Evolutionary conservation across 2,797 vertebrate species (phyloP).

Genomic region (Coregonus ussuriensis): DNA sequence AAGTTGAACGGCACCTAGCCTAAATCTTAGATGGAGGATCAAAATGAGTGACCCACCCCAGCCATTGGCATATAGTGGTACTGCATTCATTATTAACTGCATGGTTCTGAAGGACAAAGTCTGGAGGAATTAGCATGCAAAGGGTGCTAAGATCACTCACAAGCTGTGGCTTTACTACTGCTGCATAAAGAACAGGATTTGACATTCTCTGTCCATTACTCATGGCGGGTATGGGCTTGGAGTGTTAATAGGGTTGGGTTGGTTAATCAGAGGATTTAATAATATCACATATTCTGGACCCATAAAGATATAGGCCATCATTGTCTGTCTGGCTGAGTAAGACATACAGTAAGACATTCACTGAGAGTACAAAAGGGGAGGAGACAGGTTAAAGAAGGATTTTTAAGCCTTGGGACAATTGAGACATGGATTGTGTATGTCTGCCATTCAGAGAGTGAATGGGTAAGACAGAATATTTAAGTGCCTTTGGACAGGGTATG

Average conservation of each 20-base stretch:
- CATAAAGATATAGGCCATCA: background rate
- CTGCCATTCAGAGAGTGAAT: too few species aligned
- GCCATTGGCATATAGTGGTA: constrained; percentile 62
- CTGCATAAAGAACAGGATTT: constrained; percentile 56
- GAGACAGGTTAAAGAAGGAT: too few species aligned
- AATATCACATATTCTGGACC: background rate
- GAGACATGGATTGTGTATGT: too few species aligned
- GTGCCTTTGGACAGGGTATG: too few species aligned
- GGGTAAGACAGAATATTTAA: too few species aligned
- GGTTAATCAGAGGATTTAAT: background rate
- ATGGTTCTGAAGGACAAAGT: constrained; percentile 64
- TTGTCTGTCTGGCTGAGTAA: background rate
- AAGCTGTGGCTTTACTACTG: constrained; percentile 54
- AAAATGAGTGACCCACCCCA: constrained; percentile 8
- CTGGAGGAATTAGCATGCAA: constrained; percentile 70
- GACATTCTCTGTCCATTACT: constrained; percentile 4
- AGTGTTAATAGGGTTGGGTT: background rate
- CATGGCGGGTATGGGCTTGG: background rate
- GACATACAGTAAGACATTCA: too few species aligned
- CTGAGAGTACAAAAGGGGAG: too few species aligned
- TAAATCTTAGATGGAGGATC: constrained; percentile 28
- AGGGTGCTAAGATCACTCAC: constrained; percentile 60
- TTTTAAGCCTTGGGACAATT: too few species aligned
- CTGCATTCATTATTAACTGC: constrained; percentile 74
- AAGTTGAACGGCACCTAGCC: constrained; percentile 30